These are phyloP conservation scores for Pelobates fuscus DNA, from an alignment of 2,113 vertebrate species.

Conservation along the genomic window DNA sequence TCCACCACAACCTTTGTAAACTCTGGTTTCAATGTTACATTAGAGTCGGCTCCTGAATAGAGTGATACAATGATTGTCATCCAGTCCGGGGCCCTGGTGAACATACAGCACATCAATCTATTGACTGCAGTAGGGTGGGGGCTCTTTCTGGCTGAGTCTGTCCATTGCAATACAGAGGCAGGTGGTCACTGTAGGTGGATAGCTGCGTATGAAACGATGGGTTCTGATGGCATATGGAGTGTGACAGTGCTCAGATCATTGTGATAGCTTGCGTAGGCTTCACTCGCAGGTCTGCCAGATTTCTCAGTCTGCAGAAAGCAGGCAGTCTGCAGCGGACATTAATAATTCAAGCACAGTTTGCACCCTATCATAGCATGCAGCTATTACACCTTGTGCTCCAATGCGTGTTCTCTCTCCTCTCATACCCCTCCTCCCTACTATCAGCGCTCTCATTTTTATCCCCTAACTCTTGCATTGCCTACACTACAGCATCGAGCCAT, in stretches of 20 bases:
- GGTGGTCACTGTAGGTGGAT: constrained; percentile 39
- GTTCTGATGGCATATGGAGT: constrained; percentile 11
- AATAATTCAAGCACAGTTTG: constrained; percentile 68
- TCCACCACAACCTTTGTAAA: too few species aligned
- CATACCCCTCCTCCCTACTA: not conserved
- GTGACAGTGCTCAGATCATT: constrained; percentile 24
- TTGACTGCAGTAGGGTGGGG: too few species aligned
- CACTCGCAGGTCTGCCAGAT: constrained; percentile 29
- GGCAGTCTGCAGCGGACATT: constrained; percentile 64
- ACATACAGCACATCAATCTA: too few species aligned
- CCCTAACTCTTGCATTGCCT: not conserved
- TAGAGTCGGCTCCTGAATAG: too few species aligned
- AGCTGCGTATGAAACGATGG: constrained; percentile 10
- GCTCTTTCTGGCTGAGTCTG: too few species aligned
- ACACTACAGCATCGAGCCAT: too few species aligned
- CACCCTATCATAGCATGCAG: constrained; percentile 48
- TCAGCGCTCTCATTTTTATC: not conserved
- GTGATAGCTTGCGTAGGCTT: constrained; percentile 19
- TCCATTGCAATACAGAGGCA: not conserved
- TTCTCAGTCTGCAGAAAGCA: constrained; percentile 44
- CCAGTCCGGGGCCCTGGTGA: too few species aligned
- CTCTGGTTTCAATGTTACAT: too few species aligned
- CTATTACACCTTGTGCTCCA: constrained; percentile 1
- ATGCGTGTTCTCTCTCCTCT: too few species aligned
- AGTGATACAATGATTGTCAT: too few species aligned